Evolutionary conservation across 2,113 vertebrate genomes (phyloP), one percentile per base, ranked within the genome.

Genomic region (Lycocorax pyrrhopterus): DNA sequence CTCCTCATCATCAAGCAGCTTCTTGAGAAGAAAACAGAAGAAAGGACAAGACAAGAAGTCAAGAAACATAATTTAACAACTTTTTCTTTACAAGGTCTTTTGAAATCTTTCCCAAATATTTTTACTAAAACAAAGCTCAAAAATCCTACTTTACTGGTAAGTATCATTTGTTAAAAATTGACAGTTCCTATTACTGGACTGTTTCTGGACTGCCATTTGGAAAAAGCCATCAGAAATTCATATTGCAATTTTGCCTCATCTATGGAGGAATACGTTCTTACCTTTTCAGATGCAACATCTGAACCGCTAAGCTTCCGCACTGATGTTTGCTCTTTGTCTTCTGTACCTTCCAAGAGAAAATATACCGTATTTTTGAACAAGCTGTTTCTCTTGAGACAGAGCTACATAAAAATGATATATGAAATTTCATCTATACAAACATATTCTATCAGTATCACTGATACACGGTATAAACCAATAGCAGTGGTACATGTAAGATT

Each of bases 1-100:
- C 58, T 99, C 99, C 94, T 99, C 99, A 88, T 99, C 99, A 93
- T 99, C 98, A 76, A 97, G 94, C 74, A 98, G 96, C 86, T 98
- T 98, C 98, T 98, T 96, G 16, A 84, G 33, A 79, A 81, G 41
- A 75, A 67, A 93, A 79, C 18, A 95, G 18, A 94, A 93, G 11
- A 91, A 95, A 86, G 47, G 30, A 73, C 64, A 87, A 56, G 60
- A 71, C 46, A 77, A 81, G 9, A 93, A 74, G 47, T 86, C 75
- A 95, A 55, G 20, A 90, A 81, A 81, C 5, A 30, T 26, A 9
- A 85, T 67, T 73, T 51, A 51, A 4, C 25, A 71, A 67, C 5
- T 15, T 12, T 26, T 59, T 85, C 59, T 49, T 62, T 19, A 58
- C 15, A 66, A 66, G 7, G 18, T 64, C 12, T 62, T 92, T 13